Conservation (phyloP, 2,113 vertebrate species). For the Sorex araneus region DNA sequence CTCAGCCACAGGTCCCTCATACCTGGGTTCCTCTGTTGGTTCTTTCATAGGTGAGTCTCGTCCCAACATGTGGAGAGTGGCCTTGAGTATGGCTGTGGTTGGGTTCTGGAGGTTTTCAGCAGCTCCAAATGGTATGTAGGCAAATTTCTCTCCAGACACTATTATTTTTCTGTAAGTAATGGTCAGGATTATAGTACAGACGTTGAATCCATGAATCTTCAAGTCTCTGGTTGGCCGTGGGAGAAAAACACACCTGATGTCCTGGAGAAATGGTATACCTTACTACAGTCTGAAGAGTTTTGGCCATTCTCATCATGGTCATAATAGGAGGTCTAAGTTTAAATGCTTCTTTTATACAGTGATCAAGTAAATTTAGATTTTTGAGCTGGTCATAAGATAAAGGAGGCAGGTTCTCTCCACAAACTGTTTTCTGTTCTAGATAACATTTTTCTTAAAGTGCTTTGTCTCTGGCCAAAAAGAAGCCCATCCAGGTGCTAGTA, state of each 20-base stretch:
- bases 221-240: slow-evolving; percentile 97
- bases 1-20: too few relatives aligned
- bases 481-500: slow-evolving; percentile 97
- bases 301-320: slow-evolving; percentile 99
- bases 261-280: too few relatives aligned
- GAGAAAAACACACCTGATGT: slow-evolving; percentile 98
- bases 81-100: too few relatives aligned
- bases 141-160: slow-evolving; percentile 95
- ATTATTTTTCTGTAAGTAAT: slow-evolving; percentile 93
- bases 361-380: slow-evolving; percentile 94
- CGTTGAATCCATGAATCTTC: slow-evolving; percentile 92
- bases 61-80: too few relatives aligned
- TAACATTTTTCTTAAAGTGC: slow-evolving; percentile 94
- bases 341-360: slow-evolving; percentile 97
- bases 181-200: slow-evolving; percentile 94
- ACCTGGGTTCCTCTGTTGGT: too few relatives aligned
- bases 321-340: slow-evolving; percentile 97
- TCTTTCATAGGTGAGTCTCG: too few relatives aligned
- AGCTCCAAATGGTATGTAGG: slow-evolving; percentile 97
- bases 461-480: slow-evolving; percentile 95
- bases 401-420: slow-evolving; percentile 92
- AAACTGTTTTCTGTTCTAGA: too few relatives aligned
- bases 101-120: too few relatives aligned
- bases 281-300: slow-evolving; percentile 93
- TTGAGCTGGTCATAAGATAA: slow-evolving; percentile 95